Percentiles rank a stretch among this genome's conserved stretches.
These are phyloP conservation scores for Muricea muricata DNA, from an alignment of 92 coral and sea anemone species.

Conservation along the genomic window DNA sequence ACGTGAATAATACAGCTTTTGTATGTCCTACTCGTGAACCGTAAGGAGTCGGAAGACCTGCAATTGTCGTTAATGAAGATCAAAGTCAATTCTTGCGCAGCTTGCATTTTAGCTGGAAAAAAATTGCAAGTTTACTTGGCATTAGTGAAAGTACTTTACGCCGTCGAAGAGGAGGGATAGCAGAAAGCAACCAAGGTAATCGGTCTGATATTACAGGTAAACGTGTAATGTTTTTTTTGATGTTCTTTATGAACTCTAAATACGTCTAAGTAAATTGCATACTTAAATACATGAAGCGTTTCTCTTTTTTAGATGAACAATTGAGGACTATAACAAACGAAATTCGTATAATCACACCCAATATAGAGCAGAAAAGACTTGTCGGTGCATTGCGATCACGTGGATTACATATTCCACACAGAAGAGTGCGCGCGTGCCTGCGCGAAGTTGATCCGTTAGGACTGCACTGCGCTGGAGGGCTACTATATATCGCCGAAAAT, in stretches of 20 bases:
- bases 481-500: conserved; percentile 31
- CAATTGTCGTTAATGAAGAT: neutral
- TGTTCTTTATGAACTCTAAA: no score
- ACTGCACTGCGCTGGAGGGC: conserved; percentile 31
- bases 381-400: conserved; percentile 52
- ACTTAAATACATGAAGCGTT: no score
- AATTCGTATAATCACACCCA: conserved; percentile 51
- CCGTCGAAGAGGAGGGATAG: conserved; percentile 59
- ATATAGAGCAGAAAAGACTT: conserved; percentile 54
- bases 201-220: conserved; percentile 57
- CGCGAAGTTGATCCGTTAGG: conserved; percentile 27
- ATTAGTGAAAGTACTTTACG: conserved; percentile 60
- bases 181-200: conserved; percentile 34
- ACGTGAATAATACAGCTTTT: no score
- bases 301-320: no score
- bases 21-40: no score
- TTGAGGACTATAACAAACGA: conserved; percentile 45
- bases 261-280: no score
- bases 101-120: conserved; percentile 33
- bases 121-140: conserved; percentile 37
- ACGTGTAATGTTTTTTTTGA: no score
- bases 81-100: neutral
- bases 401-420: neutral
- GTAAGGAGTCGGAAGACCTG: no score
- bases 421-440: neutral